Base-by-base conservation (phyloP, 2,888 invertebrate genomes). In the Pyrgus malvae region DNA sequence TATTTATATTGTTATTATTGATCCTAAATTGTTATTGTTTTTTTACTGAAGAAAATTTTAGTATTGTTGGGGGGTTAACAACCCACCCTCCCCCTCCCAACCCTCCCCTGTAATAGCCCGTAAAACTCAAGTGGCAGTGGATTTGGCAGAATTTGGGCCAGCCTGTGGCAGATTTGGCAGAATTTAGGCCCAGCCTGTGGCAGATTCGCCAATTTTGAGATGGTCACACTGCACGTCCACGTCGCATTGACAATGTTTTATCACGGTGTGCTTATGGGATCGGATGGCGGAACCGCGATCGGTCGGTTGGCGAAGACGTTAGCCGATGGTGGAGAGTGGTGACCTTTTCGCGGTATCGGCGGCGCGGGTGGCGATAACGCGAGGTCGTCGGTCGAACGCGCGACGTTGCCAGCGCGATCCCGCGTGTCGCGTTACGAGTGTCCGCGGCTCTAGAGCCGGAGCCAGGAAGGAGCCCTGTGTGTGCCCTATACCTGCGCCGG, bases 371-470 rank as follows among this genome's bases (percentile, higher is more conserved):
- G 81, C 82, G 87, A 87, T 86, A 83, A 80, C 80, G 70, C 80
- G 86, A 86, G 85, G 89, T 84, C 86, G 88, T 85, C 85, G 85
- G 78, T 83, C 81, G 78, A 69, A 71, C 63, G 76, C 63, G 86
- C 87, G 79, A 67, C 82, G 88, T 89, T 89, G 87, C 89, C 84
- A 83, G 77, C 74, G 71, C 83, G 78, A 73, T 61, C 33, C 45
- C 45, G 45, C 45, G 45, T 33, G 33, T 9, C 63, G 64, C 65
- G 61, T 71, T 67, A 66, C 70, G 72, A 70, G 70, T 66, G 67
- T 74, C 79, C 73, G 79, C 80, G 67, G 35, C 35, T 16, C 35
- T 35, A 12, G 4, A n/a, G 23, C 23, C 23, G 12, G 12, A 27
- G 7, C 7, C n/a, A n/a, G n/a, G n/a, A n/a, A n/a, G n/a, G n/a